Base-by-base conservation (phyloP, 2,888 invertebrate genomes). In the Protula sp. region DNA sequence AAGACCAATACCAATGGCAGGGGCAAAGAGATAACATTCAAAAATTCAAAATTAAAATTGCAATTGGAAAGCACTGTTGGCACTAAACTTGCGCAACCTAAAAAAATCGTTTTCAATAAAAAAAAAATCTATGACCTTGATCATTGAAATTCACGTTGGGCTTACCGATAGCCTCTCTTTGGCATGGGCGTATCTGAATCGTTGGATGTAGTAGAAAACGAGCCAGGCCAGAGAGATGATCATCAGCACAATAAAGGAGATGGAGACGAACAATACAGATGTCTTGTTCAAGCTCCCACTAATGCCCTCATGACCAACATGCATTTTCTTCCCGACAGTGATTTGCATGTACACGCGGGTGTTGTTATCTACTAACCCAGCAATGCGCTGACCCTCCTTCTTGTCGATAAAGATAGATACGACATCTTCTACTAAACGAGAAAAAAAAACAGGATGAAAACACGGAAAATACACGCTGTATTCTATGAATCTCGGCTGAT, bases 191-290 rank as follows among this genome's bases (percentile, higher is more conserved):
- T 94, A 94, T 63, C 94, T 85, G 83, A 94, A 94, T 69, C 94
- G 85, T 83, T 95, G 94, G 57, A 95, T 90, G 82, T 95, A 95
- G 84, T 95, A 95, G 84, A 94, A 94, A 63, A 94, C 89, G 48
- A 95, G 87, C 94, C 94, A 95, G 27, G 94, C 92, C 72, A 94
- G 84, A 1, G 93, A 93, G 68, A 94, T 93, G 72, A 94, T 89
- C 92, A 94, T 93, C 70, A 94, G 84, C 63, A 95, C 91, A 71
- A 94, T 92, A 84, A 95, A 94, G 1, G 94, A 94, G 70, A 94
- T 91, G 65, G 94, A 93, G 59, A 95, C 94, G 82, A 95, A 94
- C 70, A 95, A 84, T 73, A 95, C 93, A 1, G 93, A 92, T 9
- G 93, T 93, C 79, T 76, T 78, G 83, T 92, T 92, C 50, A 68